Evolutionary conservation across 2,113 vertebrate genomes (phyloP).

Genomic region (Sakesphorus luctuosus): DNA sequence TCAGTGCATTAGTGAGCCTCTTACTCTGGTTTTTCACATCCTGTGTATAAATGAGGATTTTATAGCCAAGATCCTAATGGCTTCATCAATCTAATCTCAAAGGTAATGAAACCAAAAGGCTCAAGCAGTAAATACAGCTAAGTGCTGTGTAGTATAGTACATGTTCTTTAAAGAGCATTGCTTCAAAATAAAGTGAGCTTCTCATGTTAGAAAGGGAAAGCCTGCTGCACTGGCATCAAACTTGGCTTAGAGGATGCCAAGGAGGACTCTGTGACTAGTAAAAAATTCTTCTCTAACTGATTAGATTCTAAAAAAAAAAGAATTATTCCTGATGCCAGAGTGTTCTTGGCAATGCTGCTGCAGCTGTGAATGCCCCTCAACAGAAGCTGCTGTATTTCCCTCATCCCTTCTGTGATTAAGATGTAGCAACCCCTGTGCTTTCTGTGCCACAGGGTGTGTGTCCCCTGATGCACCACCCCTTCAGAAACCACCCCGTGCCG

Average conservation of each 20-base stretch:
- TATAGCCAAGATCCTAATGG: neutral
- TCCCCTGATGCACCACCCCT: neutral
- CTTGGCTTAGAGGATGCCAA: neutral
- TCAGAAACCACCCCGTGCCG: neutral
- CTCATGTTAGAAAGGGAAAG: neutral
- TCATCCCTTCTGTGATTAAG: neutral
- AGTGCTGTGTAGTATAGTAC: neutral
- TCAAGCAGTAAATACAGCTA: neutral
- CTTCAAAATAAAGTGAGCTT: neutral
- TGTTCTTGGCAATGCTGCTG: neutral
- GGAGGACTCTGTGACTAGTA: neutral
- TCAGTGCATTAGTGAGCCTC: neutral
- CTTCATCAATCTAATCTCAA: neutral
- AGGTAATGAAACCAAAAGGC: neutral
- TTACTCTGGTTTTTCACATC: neutral
- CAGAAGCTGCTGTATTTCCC: neutral
- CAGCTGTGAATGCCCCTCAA: neutral
- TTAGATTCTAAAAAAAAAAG: neutral
- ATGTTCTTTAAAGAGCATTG: neutral
- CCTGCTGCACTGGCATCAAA: neutral
- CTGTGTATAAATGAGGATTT: neutral
- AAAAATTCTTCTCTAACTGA: neutral
- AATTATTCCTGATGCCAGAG: neutral
- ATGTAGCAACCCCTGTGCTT: neutral
- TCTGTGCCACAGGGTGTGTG: neutral